Conservation (phyloP, 2,113 vertebrate genomes). For the Ophiodon elongatus region DNA sequence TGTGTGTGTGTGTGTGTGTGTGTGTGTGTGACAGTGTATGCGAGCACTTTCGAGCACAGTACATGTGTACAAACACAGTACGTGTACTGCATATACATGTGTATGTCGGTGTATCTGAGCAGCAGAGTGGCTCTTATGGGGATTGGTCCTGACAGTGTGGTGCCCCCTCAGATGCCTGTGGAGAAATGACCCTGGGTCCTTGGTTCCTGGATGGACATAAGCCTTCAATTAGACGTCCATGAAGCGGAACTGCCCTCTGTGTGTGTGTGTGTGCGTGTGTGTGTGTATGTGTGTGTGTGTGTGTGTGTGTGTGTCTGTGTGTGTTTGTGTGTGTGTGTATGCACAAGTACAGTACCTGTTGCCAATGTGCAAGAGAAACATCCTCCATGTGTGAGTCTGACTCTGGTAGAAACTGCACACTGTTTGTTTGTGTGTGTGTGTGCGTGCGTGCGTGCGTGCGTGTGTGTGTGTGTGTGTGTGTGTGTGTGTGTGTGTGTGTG, state of each 20-base stretch:
- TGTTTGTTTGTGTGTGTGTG: neutral
- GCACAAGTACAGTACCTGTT: slow-evolving; percentile 27
- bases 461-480: slow-evolving; percentile 8
- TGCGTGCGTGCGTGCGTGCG: slow-evolving; percentile 3
- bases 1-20: neutral
- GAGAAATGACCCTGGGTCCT: slow-evolving; percentile 54
- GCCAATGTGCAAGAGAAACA: slow-evolving; percentile 27
- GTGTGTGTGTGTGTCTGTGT: slow-evolving; percentile 17
- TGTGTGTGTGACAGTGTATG: neutral
- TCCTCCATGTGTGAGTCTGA: slow-evolving; percentile 3
- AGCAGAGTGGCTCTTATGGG: slow-evolving; percentile 8
- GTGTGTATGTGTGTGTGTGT: slow-evolving; percentile 24
- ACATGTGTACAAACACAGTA: neutral
- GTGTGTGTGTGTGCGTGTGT: neutral
- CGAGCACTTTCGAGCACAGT: neutral
- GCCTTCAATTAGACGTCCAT: slow-evolving; percentile 65
- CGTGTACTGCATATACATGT: neutral
- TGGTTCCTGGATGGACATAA: slow-evolving; percentile 44
- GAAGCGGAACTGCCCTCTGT: slow-evolving; percentile 42
- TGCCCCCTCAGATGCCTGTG: slow-evolving; percentile 55
- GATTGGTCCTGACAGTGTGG: slow-evolving; percentile 50
- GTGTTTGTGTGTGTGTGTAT: slow-evolving; percentile 21
- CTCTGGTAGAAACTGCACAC: neutral
- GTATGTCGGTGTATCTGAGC: slow-evolving; percentile 1
- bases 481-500: slow-evolving; percentile 14